Evolutionary conservation across 2,113 vertebrate genomes (phyloP).

Genomic region (Bubo scandiacus): DNA sequence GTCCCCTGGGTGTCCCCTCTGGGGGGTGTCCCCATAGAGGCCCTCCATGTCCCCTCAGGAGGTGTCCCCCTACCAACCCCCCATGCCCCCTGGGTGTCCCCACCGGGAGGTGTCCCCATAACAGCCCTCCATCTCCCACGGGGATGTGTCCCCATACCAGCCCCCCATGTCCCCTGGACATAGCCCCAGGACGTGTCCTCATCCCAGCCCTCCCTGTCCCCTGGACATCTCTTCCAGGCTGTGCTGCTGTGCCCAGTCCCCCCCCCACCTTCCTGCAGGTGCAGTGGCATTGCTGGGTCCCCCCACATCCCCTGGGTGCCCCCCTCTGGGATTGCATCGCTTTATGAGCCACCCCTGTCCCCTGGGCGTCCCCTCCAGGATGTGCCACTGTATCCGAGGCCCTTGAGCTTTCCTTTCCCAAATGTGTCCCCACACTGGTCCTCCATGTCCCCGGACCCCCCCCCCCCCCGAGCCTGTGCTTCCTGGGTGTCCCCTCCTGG

Average conservation of each 20-base stretch:
- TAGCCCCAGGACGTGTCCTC: background rate
- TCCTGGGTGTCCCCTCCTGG: background rate
- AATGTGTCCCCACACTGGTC: background rate
- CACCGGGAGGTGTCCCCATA: background rate
- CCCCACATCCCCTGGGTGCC: background rate
- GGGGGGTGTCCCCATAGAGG: background rate
- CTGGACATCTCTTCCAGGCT: background rate
- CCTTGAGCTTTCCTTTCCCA: background rate
- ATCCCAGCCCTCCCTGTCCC: background rate
- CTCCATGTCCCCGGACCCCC: background rate
- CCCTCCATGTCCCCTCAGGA: background rate
- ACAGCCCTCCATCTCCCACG: background rate
- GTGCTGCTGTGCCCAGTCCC: background rate
- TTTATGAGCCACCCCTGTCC: background rate
- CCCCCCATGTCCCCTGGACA: background rate
- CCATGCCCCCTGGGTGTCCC: background rate
- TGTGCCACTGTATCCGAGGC: background rate
- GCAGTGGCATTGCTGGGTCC: background rate
- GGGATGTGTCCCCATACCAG: background rate
- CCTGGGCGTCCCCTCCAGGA: background rate
- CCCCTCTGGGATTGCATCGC: background rate
- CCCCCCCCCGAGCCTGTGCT: background rate
- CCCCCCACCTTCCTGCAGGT: background rate
- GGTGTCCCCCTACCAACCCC: background rate
- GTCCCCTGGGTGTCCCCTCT: background rate